phyloP scores from a whole-genome alignment of 1,140 invertebrate genomes.

The Papilio helenus region DNA sequence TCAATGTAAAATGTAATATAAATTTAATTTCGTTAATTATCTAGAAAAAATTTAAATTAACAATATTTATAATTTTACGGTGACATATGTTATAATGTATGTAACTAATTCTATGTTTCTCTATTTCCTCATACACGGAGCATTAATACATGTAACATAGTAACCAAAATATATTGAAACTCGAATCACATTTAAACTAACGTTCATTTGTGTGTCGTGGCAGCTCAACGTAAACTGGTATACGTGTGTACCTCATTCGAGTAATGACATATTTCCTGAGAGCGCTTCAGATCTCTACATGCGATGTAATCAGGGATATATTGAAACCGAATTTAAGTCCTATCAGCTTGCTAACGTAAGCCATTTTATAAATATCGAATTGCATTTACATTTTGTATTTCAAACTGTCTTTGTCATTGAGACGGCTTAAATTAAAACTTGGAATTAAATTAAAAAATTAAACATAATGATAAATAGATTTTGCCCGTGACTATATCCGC shows the following conservation, averaged over 20 bases:
- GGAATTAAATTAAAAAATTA: no score
- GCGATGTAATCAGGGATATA: not conserved
- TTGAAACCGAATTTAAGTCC: constrained; percentile 6
- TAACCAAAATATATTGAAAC: not conserved
- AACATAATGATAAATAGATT: no score
- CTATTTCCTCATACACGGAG: not conserved
- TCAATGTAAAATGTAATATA: no score
- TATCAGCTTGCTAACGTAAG: not conserved
- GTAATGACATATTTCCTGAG: constrained; percentile 15
- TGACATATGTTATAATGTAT: not conserved
- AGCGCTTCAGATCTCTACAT: not conserved
- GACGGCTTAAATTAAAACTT: no score
- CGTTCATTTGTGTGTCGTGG: not conserved
- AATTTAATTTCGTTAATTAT: no score
- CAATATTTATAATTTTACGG: not conserved
- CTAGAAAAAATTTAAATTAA: not conserved
- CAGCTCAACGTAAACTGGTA: constrained; percentile 3
- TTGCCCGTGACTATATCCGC: no score
- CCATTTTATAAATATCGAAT: not conserved
- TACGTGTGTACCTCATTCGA: not conserved
- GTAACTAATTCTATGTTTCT: constrained; percentile 3
- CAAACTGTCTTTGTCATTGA: no score
- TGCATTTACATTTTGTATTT: not conserved
- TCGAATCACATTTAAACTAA: not conserved
- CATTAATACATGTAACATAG: not conserved